Evolutionary conservation across 1,140 invertebrate species (phyloP).

Genomic region (Neocloeon triangulifer): DNA sequence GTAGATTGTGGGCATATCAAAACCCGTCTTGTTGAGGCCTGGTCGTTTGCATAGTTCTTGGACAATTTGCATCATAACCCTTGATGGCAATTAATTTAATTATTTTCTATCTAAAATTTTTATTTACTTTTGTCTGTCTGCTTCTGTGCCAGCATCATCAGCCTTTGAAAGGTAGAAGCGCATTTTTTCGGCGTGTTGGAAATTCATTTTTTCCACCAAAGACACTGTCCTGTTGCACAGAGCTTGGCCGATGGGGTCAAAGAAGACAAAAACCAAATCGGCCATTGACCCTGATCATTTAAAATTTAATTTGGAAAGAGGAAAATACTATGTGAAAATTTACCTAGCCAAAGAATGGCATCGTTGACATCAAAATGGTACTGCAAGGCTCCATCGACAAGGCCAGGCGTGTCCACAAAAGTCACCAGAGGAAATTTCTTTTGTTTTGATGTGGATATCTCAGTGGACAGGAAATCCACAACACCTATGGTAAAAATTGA

Average conservation of each 20-base stretch:
- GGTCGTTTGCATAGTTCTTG: conserved; percentile 36
- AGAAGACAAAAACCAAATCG: conserved; percentile 37
- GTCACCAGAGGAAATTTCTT: conserved; percentile 35
- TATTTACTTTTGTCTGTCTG: conserved; percentile 20
- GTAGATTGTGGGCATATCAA: conserved; percentile 39
- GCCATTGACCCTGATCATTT: conserved; percentile 23
- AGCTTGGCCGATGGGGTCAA: conserved; percentile 39
- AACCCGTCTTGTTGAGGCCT: conserved; percentile 30
- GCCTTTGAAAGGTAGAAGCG: conserved; percentile 34
- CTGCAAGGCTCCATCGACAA: conserved; percentile 40
- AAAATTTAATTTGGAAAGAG: too few species aligned
- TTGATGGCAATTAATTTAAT: conserved; percentile 16
- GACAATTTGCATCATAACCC: conserved; percentile 40
- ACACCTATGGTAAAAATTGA: conserved; percentile 22
- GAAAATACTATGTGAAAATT: conserved; percentile 7
- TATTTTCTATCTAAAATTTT: not conserved
- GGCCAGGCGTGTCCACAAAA: conserved; percentile 35
- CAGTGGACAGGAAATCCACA: conserved; percentile 30
- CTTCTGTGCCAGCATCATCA: conserved; percentile 34
- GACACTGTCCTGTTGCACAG: conserved; percentile 33
- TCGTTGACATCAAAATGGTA: conserved; percentile 40
- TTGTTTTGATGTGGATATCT: conserved; percentile 32
- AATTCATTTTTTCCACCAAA: conserved; percentile 30
- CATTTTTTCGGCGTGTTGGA: conserved; percentile 27
- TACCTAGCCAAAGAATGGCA: conserved; percentile 30